phyloP scores from a whole-genome alignment of 2,888 invertebrate genomes.

The Phyllotreta striolata region DNA sequence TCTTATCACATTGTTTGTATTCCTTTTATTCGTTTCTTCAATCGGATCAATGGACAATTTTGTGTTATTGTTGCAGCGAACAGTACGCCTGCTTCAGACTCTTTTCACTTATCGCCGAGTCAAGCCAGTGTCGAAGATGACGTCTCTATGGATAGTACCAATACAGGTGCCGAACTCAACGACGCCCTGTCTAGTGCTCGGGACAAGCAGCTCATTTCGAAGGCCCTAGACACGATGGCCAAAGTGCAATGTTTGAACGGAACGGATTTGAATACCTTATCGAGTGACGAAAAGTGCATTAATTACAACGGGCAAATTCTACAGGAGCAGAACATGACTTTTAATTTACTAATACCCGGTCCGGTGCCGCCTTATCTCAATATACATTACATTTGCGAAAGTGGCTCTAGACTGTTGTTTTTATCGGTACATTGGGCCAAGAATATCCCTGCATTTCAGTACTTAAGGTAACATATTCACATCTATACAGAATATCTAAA shows the following conservation, averaged over 20 bases:
- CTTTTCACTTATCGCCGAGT: constrained; percentile 60
- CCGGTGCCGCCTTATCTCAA: constrained; percentile 90
- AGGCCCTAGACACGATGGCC: constrained; percentile 77
- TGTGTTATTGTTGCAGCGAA: constrained; percentile 35
- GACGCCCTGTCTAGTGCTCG: constrained; percentile 69
- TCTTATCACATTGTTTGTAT: no score
- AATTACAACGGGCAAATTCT: constrained; percentile 71
- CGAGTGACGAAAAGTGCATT: constrained; percentile 57
- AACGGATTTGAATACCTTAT: constrained; percentile 51
- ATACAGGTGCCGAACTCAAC: constrained; percentile 63
- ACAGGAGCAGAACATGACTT: constrained; percentile 73
- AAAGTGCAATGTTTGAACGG: constrained; percentile 59
- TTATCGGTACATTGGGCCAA: constrained; percentile 90
- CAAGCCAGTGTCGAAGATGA: constrained; percentile 67
- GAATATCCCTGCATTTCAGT: constrained; percentile 82
- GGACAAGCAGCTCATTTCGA: constrained; percentile 69
- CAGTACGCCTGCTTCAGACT: constrained; percentile 52
- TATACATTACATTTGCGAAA: constrained; percentile 94
- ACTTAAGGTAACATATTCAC: constrained; percentile 69
- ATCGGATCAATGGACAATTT: no score
- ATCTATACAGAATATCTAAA: constrained; percentile 5
- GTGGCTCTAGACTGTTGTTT: constrained; percentile 90
- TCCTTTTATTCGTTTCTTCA: no score
- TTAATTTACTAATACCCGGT: constrained; percentile 78
- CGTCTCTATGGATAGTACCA: constrained; percentile 65